Evolutionary conservation across 2,888 invertebrate genomes (phyloP).

Genomic region (Drosophila nr. medialis): DNA sequence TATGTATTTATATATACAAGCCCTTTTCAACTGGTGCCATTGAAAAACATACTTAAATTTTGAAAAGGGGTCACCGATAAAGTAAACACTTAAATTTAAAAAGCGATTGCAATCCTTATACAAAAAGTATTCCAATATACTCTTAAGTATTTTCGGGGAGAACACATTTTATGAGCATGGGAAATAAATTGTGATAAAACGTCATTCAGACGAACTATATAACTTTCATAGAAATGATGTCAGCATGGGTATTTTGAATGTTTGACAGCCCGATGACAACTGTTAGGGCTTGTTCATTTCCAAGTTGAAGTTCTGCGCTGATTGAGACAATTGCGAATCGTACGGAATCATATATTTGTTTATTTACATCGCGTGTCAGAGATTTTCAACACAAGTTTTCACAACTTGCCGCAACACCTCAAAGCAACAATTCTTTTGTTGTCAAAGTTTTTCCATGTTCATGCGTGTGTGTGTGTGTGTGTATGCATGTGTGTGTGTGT

Average conservation of each 20-base stretch:
- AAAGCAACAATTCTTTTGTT: conserved; percentile 29
- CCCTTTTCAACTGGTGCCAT: too few relatives aligned
- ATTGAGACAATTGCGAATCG: conserved; percentile 2
- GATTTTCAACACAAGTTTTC: conserved; percentile 42
- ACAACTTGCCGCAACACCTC: conserved; percentile 18
- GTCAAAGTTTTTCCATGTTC: conserved; percentile 9
- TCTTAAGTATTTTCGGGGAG: neutral
- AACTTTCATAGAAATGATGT: neutral
- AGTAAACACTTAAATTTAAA: neutral
- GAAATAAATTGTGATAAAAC: neutral
- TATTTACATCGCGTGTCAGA: conserved; percentile 29
- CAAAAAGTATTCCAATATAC: neutral
- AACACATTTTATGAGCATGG: neutral
- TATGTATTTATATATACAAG: too few relatives aligned
- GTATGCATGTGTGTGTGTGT: neutral
- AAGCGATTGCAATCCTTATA: neutral
- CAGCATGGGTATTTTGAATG: neutral
- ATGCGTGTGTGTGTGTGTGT: neutral
- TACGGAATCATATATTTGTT: conserved; percentile 1
- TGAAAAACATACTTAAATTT: neutral
- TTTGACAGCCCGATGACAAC: neutral
- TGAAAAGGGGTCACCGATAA: neutral
- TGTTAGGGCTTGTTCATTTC: neutral
- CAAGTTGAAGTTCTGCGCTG: conserved; percentile 2
- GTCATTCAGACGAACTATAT: too few relatives aligned